Conservation (phyloP, 1,140 invertebrate species). For the Bombus ignitus region DNA sequence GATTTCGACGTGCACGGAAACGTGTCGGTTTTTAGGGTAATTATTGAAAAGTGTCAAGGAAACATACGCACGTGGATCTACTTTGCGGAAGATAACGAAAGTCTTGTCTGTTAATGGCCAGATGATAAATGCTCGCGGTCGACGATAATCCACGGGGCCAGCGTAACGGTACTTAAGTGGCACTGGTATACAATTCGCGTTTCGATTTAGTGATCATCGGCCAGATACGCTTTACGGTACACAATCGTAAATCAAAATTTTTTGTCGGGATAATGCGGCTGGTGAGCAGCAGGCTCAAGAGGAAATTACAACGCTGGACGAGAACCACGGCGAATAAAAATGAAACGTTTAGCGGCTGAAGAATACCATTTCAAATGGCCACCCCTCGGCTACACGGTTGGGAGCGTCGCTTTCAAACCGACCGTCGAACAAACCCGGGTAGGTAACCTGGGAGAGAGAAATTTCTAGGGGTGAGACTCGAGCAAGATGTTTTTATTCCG, state of each 20-base stretch:
- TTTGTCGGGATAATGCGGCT: constrained; percentile 14
- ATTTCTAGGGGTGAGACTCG: neutral
- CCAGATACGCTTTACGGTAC: constrained; percentile 28
- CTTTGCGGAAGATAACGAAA: constrained; percentile 38
- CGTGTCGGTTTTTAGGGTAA: neutral
- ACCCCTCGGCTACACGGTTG: neutral
- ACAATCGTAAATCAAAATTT: constrained; percentile 41
- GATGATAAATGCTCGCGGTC: constrained; percentile 46
- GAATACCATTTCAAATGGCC: neutral
- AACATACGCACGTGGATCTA: too few species aligned
- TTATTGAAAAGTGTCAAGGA: neutral
- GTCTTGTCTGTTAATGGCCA: constrained; percentile 41
- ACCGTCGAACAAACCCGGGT: neutral
- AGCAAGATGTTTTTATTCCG: neutral
- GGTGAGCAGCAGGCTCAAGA: neutral
- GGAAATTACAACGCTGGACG: constrained; percentile 19
- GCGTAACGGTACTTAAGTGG: constrained; percentile 61
- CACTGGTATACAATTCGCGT: constrained; percentile 37
- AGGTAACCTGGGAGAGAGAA: neutral
- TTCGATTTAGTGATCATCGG: constrained; percentile 40
- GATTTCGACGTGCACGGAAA: neutral
- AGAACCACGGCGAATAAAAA: constrained; percentile 33
- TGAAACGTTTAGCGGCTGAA: constrained; percentile 19
- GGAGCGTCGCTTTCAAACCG: neutral
- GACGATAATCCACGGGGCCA: constrained; percentile 44